Evolutionary conservation across 2,888 invertebrate species (phyloP), one percentile per base, ranked within the genome.

Genomic region (Osmoderma eremita): DNA sequence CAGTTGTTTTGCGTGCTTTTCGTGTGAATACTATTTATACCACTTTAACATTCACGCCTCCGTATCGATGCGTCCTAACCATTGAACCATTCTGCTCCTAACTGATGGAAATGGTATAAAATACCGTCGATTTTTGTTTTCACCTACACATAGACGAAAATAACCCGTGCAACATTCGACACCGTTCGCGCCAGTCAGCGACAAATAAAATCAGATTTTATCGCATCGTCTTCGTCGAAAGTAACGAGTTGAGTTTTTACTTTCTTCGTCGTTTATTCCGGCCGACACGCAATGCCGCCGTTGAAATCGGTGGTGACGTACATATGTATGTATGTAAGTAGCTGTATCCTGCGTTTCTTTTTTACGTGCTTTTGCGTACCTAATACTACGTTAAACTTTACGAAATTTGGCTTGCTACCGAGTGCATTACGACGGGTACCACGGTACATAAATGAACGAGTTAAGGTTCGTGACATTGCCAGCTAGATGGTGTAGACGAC

Each of bases 141-240:
- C n/a, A n/a, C n/a, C n/a, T n/a, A n/a, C n/a, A n/a, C 38, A 4
- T 53, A 53, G 15, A 15, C 36, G 53, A 38, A 53, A 53, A 53
- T 53, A 53, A 53, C 30, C 38, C 53, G 53, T 53, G 53, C 53
- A 38, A 38, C 38, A 36, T 17, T 38, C 38, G 53, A 53, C 53
- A 38, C 53, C 53, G 53, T 38, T 38, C 36, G 53, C 53, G 53
- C 36, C 18, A 53, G 38, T 18, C 53, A 17, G 17, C 53, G 6
- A 38, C 53, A 38, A 18, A 18, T 36, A 53, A 53, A 53, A 53
- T 53, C 17, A 53, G 53, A 53, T 53, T 53, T 53, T 53, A 53
- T 53, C 53, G 53, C 5, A 17, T 12, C 53, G 38, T 39, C 38
- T 30, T 53, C 53, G 39, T 38, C 38, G 18, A 38, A 38, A 18